Evolutionary conservation across 2,888 invertebrate genomes (phyloP).

Genomic region (Nephrocerus scutellatus): DNA sequence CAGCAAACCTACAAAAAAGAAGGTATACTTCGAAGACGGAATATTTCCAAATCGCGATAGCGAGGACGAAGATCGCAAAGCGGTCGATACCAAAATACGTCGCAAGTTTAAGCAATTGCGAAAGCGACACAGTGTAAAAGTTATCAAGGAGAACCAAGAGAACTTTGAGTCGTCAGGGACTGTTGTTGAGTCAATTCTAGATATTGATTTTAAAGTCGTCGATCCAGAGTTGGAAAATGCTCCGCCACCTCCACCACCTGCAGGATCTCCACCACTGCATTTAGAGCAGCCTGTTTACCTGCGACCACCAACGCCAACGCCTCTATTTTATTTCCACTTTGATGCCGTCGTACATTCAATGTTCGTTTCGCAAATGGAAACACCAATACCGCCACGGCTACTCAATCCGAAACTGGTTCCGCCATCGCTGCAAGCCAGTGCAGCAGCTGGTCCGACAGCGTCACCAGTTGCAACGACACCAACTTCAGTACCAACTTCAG

Average conservation of each 20-base stretch:
- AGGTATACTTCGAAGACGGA: slow-evolving; percentile 40
- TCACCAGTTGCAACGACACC: background rate
- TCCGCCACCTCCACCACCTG: slow-evolving; percentile 37
- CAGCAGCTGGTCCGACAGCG: background rate
- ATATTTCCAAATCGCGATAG: slow-evolving; percentile 41
- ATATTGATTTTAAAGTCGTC: slow-evolving; percentile 24
- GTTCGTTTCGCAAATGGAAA: slow-evolving; percentile 35
- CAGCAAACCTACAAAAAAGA: slow-evolving; percentile 36
- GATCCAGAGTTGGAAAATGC: slow-evolving; percentile 28
- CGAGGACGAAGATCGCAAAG: slow-evolving; percentile 37
- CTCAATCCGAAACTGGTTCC: slow-evolving; percentile 37
- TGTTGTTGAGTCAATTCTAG: slow-evolving; percentile 9
- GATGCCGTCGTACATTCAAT: slow-evolving; percentile 38
- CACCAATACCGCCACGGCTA: slow-evolving; percentile 33
- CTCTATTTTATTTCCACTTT: slow-evolving; percentile 40
- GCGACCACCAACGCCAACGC: slow-evolving; percentile 31
- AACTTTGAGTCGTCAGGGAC: too few species aligned
- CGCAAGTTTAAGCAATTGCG: slow-evolving; percentile 29
- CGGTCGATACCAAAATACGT: slow-evolving; percentile 30
- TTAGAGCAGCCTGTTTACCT: slow-evolving; percentile 36
- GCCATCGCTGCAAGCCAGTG: too few species aligned
- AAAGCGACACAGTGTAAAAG: slow-evolving; percentile 25
- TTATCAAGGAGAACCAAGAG: too few species aligned
- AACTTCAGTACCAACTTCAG: background rate
- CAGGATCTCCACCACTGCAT: slow-evolving; percentile 29